A percentile compares a stretch with the other conserved stretches of the same genome.
Evolutionary conservation across 2,113 vertebrate genomes (phyloP).

Genomic region (Brachyistius frenatus): DNA sequence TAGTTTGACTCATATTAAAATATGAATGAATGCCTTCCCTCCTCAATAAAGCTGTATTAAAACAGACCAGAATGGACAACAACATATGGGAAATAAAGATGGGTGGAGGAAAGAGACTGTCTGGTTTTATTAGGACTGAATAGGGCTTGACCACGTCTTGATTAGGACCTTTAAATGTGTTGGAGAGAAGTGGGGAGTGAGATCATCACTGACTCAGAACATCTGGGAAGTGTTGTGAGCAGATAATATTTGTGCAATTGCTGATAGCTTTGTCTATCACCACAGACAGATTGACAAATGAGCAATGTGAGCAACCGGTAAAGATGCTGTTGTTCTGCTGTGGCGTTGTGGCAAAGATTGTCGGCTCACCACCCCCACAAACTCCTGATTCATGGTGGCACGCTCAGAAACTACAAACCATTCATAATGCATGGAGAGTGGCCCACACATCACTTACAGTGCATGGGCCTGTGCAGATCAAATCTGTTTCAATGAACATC

Average conservation of each 20-base stretch:
- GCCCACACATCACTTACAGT: constrained; percentile 38
- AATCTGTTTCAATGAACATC: constrained; percentile 57
- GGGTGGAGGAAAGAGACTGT: constrained; percentile 37
- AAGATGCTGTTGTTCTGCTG: constrained; percentile 41
- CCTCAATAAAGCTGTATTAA: constrained; percentile 58
- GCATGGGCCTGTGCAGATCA: constrained; percentile 42
- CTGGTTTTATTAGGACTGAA: constrained; percentile 50
- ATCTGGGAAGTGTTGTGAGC: background rate
- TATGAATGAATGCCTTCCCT: constrained; percentile 64
- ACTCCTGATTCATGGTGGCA: constrained; percentile 66
- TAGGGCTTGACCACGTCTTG: constrained; percentile 33
- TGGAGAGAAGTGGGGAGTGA: constrained; percentile 16
- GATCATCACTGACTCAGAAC: constrained; percentile 32
- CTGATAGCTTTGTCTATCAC: background rate
- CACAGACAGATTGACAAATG: no score
- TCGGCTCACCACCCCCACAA: constrained; percentile 37
- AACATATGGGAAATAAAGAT: constrained; percentile 61
- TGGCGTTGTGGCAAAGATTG: constrained; percentile 43
- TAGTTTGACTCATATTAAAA: constrained; percentile 65
- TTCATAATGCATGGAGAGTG: constrained; percentile 58
- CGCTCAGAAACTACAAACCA: constrained; percentile 44
- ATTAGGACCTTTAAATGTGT: constrained; percentile 35
- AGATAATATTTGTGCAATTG: constrained; percentile 9
- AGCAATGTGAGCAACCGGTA: background rate
- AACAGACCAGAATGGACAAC: constrained; percentile 53